Evolutionary conservation across 2,888 invertebrate species (phyloP).

Genomic region (Glaucopsyche alexis): DNA sequence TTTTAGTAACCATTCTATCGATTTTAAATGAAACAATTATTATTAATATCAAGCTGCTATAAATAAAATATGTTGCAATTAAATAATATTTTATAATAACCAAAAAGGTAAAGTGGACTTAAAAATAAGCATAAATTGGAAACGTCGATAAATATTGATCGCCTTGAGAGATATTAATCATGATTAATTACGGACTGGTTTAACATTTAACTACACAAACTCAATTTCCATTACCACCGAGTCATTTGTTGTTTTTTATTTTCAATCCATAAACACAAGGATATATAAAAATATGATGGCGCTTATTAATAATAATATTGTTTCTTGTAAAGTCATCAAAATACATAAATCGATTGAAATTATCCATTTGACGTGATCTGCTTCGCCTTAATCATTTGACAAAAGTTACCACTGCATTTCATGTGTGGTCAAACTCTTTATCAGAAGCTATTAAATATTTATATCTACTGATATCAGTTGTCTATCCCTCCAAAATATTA

Average conservation of each 20-base stretch:
- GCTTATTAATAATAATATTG: neutral
- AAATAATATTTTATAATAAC: neutral
- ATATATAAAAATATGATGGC: neutral
- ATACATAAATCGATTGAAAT: neutral
- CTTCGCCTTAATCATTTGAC: neutral
- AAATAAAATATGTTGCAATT: too few relatives aligned
- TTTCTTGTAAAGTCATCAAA: neutral
- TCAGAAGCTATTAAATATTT: neutral
- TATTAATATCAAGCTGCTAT: too few relatives aligned
- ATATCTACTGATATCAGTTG: too few relatives aligned
- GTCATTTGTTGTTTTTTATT: neutral
- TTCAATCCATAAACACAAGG: neutral
- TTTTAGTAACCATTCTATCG: too few relatives aligned
- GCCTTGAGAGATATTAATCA: neutral
- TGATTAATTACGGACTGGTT: constrained; percentile 13
- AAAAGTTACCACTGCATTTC: neutral
- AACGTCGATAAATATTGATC: constrained; percentile 7
- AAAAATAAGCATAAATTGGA: neutral
- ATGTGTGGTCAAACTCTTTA: neutral
- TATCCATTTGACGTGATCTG: neutral
- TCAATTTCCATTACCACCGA: neutral
- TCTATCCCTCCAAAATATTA: too few relatives aligned
- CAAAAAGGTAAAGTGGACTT: neutral
- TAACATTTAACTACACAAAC: neutral
- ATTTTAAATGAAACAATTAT: too few relatives aligned